phyloP scores from a whole-genome alignment of 2,888 invertebrate species.

The Callyntrura guangdongensis region DNA sequence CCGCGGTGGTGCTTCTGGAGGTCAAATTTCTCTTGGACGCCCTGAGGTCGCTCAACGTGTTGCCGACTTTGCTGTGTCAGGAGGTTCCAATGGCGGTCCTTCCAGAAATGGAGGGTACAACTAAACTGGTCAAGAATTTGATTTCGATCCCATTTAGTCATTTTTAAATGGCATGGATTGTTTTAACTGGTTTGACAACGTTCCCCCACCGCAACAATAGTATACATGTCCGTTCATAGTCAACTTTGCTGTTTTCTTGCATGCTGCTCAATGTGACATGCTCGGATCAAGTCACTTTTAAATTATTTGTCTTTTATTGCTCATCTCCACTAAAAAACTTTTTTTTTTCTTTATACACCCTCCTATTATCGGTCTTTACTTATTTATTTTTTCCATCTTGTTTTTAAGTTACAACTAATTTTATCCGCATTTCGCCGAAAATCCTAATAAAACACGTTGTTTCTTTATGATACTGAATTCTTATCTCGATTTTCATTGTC shows the following conservation, averaged over 20 bases:
- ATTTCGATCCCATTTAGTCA: neutral
- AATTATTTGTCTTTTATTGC: constrained; percentile 6
- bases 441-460: neutral
- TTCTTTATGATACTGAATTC: neutral
- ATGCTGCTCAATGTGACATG: too few species aligned
- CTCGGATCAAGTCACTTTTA: constrained; percentile 12
- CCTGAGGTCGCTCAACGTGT: constrained; percentile 79
- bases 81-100: constrained; percentile 9
- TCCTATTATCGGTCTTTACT: neutral
- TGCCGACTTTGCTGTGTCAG: constrained; percentile 71
- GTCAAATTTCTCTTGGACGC: constrained; percentile 74
- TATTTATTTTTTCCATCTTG: neutral
- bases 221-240: neutral
- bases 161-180: neutral
- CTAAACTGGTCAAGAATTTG: constrained; percentile 48
- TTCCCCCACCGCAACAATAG: constrained; percentile 24
- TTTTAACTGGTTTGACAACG: constrained; percentile 7
- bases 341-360: neutral
- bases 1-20: constrained; percentile 56
- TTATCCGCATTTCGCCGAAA: neutral
- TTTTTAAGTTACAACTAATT: neutral
- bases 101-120: constrained; percentile 64
- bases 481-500: neutral
- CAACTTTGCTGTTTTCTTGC: neutral
- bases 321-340: too few species aligned